A percentile compares a stretch with the other conserved stretches of the same genome.
Conservation (phyloP, 2,797 vertebrate species). For the Siniperca undulata region DNA sequence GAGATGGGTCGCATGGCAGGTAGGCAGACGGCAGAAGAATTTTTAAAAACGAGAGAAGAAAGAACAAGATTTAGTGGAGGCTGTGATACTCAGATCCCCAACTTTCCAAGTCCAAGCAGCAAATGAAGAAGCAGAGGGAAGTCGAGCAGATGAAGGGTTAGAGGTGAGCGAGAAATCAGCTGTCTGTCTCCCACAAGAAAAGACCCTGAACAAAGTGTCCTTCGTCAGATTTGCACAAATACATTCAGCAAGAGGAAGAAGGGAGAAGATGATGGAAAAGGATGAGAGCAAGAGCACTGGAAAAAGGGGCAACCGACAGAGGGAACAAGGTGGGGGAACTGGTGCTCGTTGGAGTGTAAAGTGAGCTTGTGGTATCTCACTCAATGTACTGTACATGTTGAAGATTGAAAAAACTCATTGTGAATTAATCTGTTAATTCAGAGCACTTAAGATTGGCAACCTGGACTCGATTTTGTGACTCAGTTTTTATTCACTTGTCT, state of each 20-base stretch:
- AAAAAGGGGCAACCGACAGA: conserved; percentile 73
- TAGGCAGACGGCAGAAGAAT: conserved; percentile 72
- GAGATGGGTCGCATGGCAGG: conserved; percentile 81
- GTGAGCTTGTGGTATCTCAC: conserved; percentile 50
- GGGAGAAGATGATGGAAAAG: conserved; percentile 66
- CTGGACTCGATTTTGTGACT: conserved; percentile 35
- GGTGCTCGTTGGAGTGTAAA: conserved; percentile 65
- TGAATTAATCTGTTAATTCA: conserved; percentile 51
- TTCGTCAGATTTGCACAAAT: conserved; percentile 80
- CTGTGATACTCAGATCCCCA: conserved; percentile 67
- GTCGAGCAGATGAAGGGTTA: conserved; percentile 78
- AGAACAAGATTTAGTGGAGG: conserved; percentile 71
- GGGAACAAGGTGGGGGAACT: conserved; percentile 77
- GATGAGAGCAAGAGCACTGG: conserved; percentile 82
- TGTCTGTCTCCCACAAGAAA: conserved; percentile 69
- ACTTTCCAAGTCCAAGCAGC: conserved; percentile 82
- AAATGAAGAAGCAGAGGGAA: conserved; percentile 78
- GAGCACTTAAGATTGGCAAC: conserved; percentile 47
- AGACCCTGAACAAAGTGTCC: conserved; percentile 71
- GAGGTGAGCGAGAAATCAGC: conserved; percentile 72
- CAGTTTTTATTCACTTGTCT: conserved; percentile 46
- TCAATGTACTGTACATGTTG: conserved; percentile 43
- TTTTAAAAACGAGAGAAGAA: conserved; percentile 66
- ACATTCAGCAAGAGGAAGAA: conserved; percentile 81
- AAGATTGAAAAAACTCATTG: conserved; percentile 51